phyloP scores from a whole-genome alignment of 2,113 vertebrate genomes.

The Phrynosoma blainvillii region DNA sequence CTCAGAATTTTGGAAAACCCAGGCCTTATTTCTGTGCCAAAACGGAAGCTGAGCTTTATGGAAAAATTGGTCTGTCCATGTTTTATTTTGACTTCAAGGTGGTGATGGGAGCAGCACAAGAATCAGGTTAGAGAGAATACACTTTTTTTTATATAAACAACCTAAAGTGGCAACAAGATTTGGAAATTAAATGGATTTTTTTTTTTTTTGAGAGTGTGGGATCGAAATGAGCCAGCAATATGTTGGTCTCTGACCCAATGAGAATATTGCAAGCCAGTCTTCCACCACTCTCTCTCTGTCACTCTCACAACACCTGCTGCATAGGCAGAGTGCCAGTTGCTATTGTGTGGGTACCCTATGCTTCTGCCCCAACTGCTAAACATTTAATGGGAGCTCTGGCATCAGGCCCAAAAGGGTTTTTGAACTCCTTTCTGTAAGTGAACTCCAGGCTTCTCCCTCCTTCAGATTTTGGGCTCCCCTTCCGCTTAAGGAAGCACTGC shows the following conservation, averaged over 20 bases:
- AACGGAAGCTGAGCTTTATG: not conserved
- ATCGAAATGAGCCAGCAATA: slow-evolving; percentile 10
- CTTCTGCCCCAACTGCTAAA: slow-evolving; percentile 61
- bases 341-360: slow-evolving; percentile 63
- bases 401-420: slow-evolving; percentile 49
- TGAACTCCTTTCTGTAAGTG: slow-evolving; percentile 54
- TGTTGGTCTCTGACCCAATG: slow-evolving; percentile 68
- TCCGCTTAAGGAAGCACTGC: slow-evolving; percentile 66
- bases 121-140: not conserved
- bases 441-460: slow-evolving; percentile 51
- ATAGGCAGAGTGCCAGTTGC: slow-evolving; percentile 72
- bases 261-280: slow-evolving; percentile 68
- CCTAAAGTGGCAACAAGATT: rapidly evolving
- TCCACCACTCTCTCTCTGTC: slow-evolving; percentile 13
- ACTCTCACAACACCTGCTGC: slow-evolving; percentile 76
- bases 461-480: slow-evolving; percentile 45
- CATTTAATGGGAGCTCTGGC: slow-evolving; percentile 70
- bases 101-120: not conserved
- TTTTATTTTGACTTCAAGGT: slow-evolving; percentile 1
- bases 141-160: not conserved
- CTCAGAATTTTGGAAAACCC: not conserved
- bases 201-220: rapidly evolving
- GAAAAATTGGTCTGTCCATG: not conserved
- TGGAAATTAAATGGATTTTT: rapidly evolving
- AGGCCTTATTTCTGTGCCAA: not conserved